Evolutionary conservation across 2,888 invertebrate genomes (phyloP).

Genomic region (Xylocampa areola): DNA sequence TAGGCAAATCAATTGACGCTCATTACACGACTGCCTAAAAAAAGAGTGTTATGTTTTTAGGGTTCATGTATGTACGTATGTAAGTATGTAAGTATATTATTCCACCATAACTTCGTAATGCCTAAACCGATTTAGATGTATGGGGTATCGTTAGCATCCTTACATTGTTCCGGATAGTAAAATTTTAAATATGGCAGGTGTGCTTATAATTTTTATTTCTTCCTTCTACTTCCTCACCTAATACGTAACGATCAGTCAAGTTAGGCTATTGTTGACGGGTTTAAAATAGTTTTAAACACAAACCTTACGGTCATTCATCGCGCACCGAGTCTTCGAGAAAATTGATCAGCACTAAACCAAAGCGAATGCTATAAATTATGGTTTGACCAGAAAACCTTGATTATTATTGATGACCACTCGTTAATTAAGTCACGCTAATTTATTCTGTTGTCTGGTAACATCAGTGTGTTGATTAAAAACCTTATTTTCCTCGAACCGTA

Average conservation of each 20-base stretch:
- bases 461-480: constrained; percentile 15
- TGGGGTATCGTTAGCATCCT: no score
- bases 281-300: constrained; percentile 32
- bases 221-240: constrained; percentile 25
- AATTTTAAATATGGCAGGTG: no score
- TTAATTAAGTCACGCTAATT: constrained; percentile 54
- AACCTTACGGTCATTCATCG: constrained; percentile 14
- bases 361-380: constrained; percentile 18
- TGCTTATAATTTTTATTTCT: constrained; percentile 10
- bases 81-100: no score
- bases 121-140: no score
- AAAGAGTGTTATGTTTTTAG: no score
- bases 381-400: constrained; percentile 42
- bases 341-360: constrained; percentile 16
- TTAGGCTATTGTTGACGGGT: constrained; percentile 33
- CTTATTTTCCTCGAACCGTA: neutral
- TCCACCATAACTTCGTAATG: no score
- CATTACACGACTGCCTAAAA: no score
- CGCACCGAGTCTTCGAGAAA: constrained; percentile 16
- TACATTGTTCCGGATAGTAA: no score
- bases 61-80: no score
- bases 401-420: constrained; percentile 35
- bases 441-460: constrained; percentile 30
- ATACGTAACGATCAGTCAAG: constrained; percentile 19
- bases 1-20: no score